phyloP scores from a whole-genome alignment of 2,888 invertebrate species.

The Ochlodes sylvanus region DNA sequence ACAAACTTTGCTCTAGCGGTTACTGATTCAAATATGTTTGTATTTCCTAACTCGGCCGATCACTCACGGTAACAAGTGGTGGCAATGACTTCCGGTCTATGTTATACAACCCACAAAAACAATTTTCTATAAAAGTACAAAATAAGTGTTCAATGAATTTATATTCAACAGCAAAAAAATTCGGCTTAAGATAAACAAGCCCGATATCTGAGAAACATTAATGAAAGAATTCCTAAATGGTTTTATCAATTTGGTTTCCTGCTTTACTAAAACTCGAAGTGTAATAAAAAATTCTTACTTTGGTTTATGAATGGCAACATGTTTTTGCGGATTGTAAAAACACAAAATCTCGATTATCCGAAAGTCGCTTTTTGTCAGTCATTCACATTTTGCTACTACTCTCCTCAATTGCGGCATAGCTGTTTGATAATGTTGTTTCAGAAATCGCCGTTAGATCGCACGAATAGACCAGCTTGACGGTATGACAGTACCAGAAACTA shows the following conservation, averaged over 20 bases:
- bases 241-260: slow-evolving; percentile 32
- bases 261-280: slow-evolving; percentile 25
- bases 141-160: slow-evolving; percentile 18
- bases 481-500: slow-evolving; percentile 28
- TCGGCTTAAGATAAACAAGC: slow-evolving; percentile 29
- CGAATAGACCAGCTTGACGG: slow-evolving; percentile 1
- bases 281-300: slow-evolving; percentile 30
- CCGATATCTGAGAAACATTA: slow-evolving; percentile 30
- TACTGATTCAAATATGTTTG: too few species aligned
- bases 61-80: not conserved
- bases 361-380: slow-evolving; percentile 32
- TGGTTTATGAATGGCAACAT: slow-evolving; percentile 34
- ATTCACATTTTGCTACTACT: slow-evolving; percentile 36
- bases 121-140: slow-evolving; percentile 15
- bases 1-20: too few species aligned
- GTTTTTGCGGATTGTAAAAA: slow-evolving; percentile 32
- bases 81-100: not conserved
- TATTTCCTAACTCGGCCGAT: not conserved
- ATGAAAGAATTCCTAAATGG: slow-evolving; percentile 35
- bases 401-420: slow-evolving; percentile 1
- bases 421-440: slow-evolving; percentile 12
- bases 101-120: not conserved
- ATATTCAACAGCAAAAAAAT: slow-evolving; percentile 29
- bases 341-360: slow-evolving; percentile 36
- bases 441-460: slow-evolving; percentile 13